Evolutionary conservation across 2,888 invertebrate genomes (phyloP).

Genomic region (Drymonia ruficornis): DNA sequence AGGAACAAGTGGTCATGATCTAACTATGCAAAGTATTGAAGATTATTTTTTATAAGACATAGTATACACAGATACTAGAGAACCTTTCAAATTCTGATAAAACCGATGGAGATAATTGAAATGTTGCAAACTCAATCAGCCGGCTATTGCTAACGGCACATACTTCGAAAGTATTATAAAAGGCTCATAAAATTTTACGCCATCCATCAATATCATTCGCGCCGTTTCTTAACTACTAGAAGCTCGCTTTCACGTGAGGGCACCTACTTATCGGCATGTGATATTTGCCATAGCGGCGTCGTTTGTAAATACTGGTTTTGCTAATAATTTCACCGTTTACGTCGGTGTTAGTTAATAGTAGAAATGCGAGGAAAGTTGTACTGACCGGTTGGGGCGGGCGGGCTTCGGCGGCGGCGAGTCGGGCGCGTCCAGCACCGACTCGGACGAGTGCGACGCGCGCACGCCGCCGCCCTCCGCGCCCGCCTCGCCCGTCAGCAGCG

Average conservation of each 20-base stretch:
- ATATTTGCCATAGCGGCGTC: slow-evolving; percentile 14
- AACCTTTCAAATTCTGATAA: neutral
- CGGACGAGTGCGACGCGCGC: slow-evolving; percentile 92
- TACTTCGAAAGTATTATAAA: slow-evolving; percentile 31
- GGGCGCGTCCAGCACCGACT: slow-evolving; percentile 88
- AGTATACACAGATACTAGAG: neutral
- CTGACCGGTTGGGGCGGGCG: slow-evolving; percentile 91
- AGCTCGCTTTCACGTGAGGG: slow-evolving; percentile 33
- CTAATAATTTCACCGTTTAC: neutral
- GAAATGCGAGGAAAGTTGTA: slow-evolving; percentile 7
- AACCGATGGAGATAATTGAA: slow-evolving; percentile 8
- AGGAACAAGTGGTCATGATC: neutral
- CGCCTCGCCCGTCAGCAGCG: slow-evolving; percentile 87
- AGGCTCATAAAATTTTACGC: slow-evolving; percentile 31
- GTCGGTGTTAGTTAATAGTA: neutral
- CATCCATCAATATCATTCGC: slow-evolving; percentile 28
- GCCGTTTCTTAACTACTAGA: slow-evolving; percentile 12
- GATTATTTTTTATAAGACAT: no score
- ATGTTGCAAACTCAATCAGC: neutral
- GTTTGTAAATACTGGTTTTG: slow-evolving; percentile 8
- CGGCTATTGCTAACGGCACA: slow-evolving; percentile 16
- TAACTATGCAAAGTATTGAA: neutral
- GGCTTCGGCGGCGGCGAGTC: slow-evolving; percentile 94
- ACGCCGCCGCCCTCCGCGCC: slow-evolving; percentile 85
- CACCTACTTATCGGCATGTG: slow-evolving; percentile 15